phyloP scores from a whole-genome alignment of 2,113 vertebrate species.

The Oryctolagus cuniculus region mOryCun1.1 NC_091434.1:135715501-135716000 shows the following conservation, averaged over 20 bases:
- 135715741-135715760: neutral
- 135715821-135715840: neutral
- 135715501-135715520: neutral
- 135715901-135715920: too few relatives aligned
- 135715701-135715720: neutral
- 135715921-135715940: too few relatives aligned
- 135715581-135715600: neutral
- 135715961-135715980: too few relatives aligned
- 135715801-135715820: neutral
- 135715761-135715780: neutral
- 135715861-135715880: too few relatives aligned
- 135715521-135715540: neutral
- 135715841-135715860: too few relatives aligned
- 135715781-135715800: neutral
- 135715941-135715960: too few relatives aligned
- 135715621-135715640: neutral
- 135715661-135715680: constrained; percentile 3
- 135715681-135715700: neutral
- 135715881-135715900: too few relatives aligned
- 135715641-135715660: neutral
- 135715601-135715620: neutral
- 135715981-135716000: too few relatives aligned
- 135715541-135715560: constrained; percentile 2
- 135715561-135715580: constrained; percentile 17
- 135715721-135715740: neutral